Evolutionary conservation across 53 echinoderm and acorn worm species (phyloP).

Genomic region (Holothuria scabra): DNA sequence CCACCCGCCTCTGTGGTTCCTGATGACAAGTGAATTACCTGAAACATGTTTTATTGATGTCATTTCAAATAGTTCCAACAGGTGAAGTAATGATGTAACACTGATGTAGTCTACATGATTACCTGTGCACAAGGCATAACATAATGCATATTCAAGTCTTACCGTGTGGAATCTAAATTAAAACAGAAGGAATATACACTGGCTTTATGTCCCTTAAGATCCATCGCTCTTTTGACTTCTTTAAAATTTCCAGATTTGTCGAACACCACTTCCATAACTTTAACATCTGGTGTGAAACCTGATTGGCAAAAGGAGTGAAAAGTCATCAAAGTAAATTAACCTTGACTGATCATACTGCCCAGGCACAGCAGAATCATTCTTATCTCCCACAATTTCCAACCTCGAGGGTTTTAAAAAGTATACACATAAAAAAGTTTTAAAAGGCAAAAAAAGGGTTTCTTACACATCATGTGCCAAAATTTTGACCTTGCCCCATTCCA

Average conservation of each 20-base stretch:
- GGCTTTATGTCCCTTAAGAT: slow-evolving; percentile 93
- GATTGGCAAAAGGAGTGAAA: not conserved
- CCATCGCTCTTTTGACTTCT: slow-evolving; percentile 91
- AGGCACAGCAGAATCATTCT: no score
- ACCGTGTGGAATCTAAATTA: slow-evolving; percentile 94
- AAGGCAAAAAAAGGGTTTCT: no score
- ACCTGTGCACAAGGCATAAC: not conserved
- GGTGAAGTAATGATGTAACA: not conserved
- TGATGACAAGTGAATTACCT: no score
- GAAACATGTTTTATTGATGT: no score
- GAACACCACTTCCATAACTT: slow-evolving; percentile 91
- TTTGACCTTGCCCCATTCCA: no score
- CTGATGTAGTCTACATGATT: not conserved
- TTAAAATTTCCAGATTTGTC: slow-evolving; percentile 73
- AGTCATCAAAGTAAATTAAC: no score
- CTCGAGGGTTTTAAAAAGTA: no score
- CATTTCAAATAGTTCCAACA: not conserved
- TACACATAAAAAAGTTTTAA: no score
- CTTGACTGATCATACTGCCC: no score
- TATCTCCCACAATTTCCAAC: no score
- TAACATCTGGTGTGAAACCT: slow-evolving; percentile 99
- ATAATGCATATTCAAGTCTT: not conserved
- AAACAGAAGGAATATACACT: slow-evolving; percentile 96
- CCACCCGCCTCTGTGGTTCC: no score
- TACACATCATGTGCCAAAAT: no score